Conservation (phyloP, 2,113 vertebrate genomes). For the Nibea albiflora region DNA sequence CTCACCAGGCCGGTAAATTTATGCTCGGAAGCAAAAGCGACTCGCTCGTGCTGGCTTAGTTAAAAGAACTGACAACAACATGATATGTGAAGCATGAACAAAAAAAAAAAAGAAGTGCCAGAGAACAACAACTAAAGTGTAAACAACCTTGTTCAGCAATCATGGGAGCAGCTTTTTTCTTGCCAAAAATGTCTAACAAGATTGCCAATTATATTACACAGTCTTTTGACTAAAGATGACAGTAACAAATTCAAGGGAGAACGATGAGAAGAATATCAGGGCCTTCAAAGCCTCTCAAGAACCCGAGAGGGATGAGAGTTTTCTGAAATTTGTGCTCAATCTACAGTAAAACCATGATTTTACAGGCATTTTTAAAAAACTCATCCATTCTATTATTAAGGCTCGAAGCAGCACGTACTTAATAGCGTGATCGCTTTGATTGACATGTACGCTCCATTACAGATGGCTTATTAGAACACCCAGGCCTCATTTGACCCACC, state of each 20-base stretch:
- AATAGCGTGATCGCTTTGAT: too few relatives aligned
- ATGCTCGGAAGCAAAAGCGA: not conserved
- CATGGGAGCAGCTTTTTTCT: not conserved
- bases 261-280: not conserved
- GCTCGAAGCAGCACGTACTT: too few relatives aligned
- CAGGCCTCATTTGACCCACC: too few relatives aligned
- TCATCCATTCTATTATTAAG: not conserved
- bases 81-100: conserved; percentile 20
- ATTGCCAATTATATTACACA: conserved; percentile 20
- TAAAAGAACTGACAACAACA: conserved; percentile 35
- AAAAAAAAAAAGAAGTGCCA: conserved; percentile 19
- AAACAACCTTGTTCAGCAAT: conserved; percentile 40
- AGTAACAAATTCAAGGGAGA: conserved; percentile 3
- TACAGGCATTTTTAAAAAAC: not conserved
- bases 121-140: conserved; percentile 49
- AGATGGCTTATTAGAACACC: too few relatives aligned
- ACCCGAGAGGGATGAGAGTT: not conserved
- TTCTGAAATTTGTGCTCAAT: not conserved
- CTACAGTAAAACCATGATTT: not conserved
- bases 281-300: conserved; percentile 2
- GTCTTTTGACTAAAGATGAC: conserved; percentile 3
- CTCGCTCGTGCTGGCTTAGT: conserved; percentile 21
- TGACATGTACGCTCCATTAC: too few relatives aligned
- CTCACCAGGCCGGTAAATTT: conserved; percentile 28
- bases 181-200: conserved; percentile 40